Percentiles rank a stretch among this genome's conserved stretches.
Evolutionary conservation across 1,140 invertebrate species (phyloP).

Genomic region (Hermatobates lingyangjiaoensis): DNA sequence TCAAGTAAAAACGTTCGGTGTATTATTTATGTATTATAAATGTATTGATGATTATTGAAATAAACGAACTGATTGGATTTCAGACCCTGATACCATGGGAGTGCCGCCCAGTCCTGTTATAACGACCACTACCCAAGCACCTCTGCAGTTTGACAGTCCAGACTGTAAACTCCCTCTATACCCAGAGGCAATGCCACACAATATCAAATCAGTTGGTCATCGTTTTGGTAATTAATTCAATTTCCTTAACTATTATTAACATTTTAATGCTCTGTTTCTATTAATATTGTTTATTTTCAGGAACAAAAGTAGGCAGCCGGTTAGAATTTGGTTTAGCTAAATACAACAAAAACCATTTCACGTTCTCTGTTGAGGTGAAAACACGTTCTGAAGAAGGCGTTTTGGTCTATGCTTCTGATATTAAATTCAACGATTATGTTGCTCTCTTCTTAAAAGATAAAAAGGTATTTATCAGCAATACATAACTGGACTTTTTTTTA

Average conservation of each 20-base stretch:
- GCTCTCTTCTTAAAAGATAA: constrained; percentile 64
- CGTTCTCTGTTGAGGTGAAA: constrained; percentile 63
- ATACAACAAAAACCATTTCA: constrained; percentile 41
- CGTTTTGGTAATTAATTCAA: constrained; percentile 28
- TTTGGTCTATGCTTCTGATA: constrained; percentile 60
- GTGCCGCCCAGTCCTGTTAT: not conserved
- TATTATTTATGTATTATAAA: not conserved
- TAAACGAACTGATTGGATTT: not conserved
- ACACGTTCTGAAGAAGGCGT: constrained; percentile 60
- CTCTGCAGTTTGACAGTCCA: constrained; percentile 7
- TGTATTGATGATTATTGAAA: not conserved
- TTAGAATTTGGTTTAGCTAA: constrained; percentile 46
- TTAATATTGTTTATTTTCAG: constrained; percentile 23
- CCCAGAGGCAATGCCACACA: constrained; percentile 13
- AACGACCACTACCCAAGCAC: constrained; percentile 5
- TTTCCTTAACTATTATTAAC: not conserved
- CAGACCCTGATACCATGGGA: not conserved
- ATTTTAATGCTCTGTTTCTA: not conserved
- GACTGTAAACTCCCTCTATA: constrained; percentile 16
- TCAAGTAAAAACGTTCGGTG: not conserved
- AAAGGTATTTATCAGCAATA: constrained; percentile 29
- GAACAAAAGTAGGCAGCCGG: constrained; percentile 46
- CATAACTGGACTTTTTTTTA: not conserved
- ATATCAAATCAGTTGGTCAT: constrained; percentile 20
- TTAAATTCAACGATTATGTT: constrained; percentile 51